phyloP scores from a whole-genome alignment of 1,140 invertebrate genomes.

The Teleopsis dalmanni region DNA sequence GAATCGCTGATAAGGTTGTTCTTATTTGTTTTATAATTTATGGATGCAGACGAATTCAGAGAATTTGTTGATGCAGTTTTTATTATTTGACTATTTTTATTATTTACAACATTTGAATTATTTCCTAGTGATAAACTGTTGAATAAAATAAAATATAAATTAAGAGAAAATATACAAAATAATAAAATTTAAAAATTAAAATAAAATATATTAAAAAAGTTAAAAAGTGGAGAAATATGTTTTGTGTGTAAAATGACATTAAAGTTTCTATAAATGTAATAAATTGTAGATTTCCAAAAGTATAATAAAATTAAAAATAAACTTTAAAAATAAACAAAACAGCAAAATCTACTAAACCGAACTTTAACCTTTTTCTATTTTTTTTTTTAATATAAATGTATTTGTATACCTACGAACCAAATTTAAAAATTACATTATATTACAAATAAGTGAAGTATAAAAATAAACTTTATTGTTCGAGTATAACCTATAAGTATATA shows the following conservation, averaged over 20 bases:
- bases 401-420: no score
- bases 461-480: no score
- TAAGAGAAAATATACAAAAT: conserved; percentile 23
- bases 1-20: conserved; percentile 8
- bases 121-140: conserved; percentile 42
- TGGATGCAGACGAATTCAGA: conserved; percentile 8
- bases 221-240: conserved; percentile 10
- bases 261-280: no score
- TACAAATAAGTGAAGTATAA: no score
- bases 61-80: conserved; percentile 10
- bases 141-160: conserved; percentile 11
- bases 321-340: no score
- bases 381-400: no score
- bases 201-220: conserved; percentile 13
- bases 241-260: not conserved
- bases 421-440: no score
- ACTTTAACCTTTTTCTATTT: no score
- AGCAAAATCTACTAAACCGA: no score
- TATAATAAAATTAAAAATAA: no score
- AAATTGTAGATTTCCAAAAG: no score
- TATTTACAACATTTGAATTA: conserved; percentile 41
- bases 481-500: no score
- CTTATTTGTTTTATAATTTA: conserved; percentile 4
- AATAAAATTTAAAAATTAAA: conserved; percentile 15
- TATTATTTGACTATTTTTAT: conserved; percentile 24